Percentiles rank a stretch among this genome's conserved stretches.
Conservation (phyloP, 2,888 invertebrate species). For the Phalera bucephala region DNA sequence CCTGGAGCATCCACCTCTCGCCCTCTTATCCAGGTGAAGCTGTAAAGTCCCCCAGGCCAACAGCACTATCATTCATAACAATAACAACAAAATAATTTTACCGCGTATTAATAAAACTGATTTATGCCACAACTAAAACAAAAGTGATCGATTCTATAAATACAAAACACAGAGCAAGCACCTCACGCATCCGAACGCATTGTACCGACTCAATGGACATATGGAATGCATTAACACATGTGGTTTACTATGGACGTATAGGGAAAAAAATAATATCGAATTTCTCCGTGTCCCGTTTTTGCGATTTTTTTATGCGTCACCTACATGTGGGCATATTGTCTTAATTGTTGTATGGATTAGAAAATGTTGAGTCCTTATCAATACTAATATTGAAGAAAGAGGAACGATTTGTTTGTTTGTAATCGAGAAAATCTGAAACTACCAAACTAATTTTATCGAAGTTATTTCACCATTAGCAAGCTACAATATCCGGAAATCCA, state of each 20-base stretch:
- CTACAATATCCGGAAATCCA: too few relatives aligned
- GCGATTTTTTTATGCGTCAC: slow-evolving; percentile 41
- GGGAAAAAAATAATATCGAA: slow-evolving; percentile 49
- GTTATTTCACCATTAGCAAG: too few relatives aligned
- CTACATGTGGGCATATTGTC: slow-evolving; percentile 43
- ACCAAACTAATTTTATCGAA: too few relatives aligned
- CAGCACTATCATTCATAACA: too few relatives aligned
- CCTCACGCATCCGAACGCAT: slow-evolving; percentile 39
- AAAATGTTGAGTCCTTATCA: too few relatives aligned
- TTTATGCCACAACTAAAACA: slow-evolving; percentile 36
- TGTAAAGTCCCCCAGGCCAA: too few relatives aligned
- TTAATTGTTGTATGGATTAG: slow-evolving; percentile 29
- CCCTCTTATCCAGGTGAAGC: too few relatives aligned
- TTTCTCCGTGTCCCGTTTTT: slow-evolving; percentile 48
- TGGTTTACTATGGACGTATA: slow-evolving; percentile 32
- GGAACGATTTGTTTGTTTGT: too few relatives aligned
- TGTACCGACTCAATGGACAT: slow-evolving; percentile 44
- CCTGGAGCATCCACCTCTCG: too few relatives aligned
- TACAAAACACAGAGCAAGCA: slow-evolving; percentile 33
- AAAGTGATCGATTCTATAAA: slow-evolving; percentile 51
- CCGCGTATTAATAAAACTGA: slow-evolving; percentile 18
- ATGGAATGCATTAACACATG: slow-evolving; percentile 63
- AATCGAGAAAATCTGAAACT: too few relatives aligned
- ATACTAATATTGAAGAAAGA: too few relatives aligned
- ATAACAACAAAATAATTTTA: too few relatives aligned